A percentile compares a stretch with the other conserved stretches of the same genome.
phyloP scores from a whole-genome alignment of 1,140 invertebrate species.

The Acromyrmex heyeri region DNA sequence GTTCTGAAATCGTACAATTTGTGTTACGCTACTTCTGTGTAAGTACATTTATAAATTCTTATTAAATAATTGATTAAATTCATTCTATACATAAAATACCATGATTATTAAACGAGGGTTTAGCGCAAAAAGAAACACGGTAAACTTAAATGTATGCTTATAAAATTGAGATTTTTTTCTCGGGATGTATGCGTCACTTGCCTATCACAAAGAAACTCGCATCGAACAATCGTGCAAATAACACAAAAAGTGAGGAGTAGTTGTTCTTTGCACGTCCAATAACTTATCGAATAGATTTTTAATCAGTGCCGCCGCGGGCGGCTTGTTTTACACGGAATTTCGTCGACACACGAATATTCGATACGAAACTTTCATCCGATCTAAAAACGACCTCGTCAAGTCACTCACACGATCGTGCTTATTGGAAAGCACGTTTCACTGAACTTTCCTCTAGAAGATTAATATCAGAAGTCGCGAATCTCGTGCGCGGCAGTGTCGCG shows the following conservation, averaged over 20 bases:
- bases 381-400: slow-evolving; percentile 12
- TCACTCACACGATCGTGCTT: background rate
- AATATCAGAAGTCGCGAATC: slow-evolving; percentile 21
- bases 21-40: background rate
- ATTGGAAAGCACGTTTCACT: slow-evolving; percentile 24
- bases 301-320: slow-evolving; percentile 23
- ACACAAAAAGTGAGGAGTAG: background rate
- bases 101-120: background rate
- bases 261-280: slow-evolving; percentile 38
- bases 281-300: slow-evolving; percentile 51
- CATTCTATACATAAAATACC: background rate
- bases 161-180: background rate
- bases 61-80: background rate
- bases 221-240: slow-evolving; percentile 1
- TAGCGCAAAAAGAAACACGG: background rate
- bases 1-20: background rate
- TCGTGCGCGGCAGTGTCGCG: background rate
- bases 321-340: slow-evolving; percentile 30
- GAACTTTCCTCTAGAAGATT: slow-evolving; percentile 19
- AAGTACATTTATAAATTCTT: background rate
- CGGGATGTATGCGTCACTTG: background rate
- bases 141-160: slow-evolving; percentile 33
- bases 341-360: slow-evolving; percentile 15
- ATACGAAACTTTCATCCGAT: slow-evolving; percentile 23
- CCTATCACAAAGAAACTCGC: slow-evolving; percentile 4